Base-by-base conservation (phyloP, 2,888 invertebrate genomes). In the Pharmacophagus antenor region DNA sequence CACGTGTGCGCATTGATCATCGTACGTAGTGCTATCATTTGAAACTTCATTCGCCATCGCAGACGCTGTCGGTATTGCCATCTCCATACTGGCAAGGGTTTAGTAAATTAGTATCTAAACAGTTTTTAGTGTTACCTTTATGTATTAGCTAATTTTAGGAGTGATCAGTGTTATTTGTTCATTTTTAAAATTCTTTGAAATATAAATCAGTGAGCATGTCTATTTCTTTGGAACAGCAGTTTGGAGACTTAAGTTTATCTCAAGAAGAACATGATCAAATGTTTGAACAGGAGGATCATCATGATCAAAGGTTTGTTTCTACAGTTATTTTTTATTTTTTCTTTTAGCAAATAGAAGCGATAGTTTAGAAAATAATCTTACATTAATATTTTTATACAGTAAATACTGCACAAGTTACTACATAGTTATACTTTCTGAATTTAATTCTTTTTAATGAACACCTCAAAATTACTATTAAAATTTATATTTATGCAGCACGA, bases 251-350 rank as follows among this genome's bases (percentile, higher is more conserved):
- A 74, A 93, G 92, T 79, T 85, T 93, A 67, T 93, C 93, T 65
- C 94, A 94, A 79, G 94, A 94, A 79, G 94, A 94, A 80, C 93
- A 94, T 71, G 94, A 94, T 86, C 94, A 94, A 87, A 93, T 94
- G 75, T 94, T 94, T 82, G 95, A 94, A 82, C 93, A 92, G 65
- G 93, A 93, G 69, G 93, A 93, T 70, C 80, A 77, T 57, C 90
- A 84, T 69, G 92, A 93, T 70, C 91, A 88, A 76, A 92, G 93
- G 93, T 93, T 83, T 82, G 91, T 81, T 57, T 42, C 17, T 42
- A 2, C 12, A 27, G 15, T 42, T 25, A 8, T 10, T 31, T 3
- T 31, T 12, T 31, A 12, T 31, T n/a, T n/a, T n/a, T n/a, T n/a
- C n/a, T n/a, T n/a, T n/a, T n/a, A n/a, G n/a, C n/a, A n/a, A n/a